Evolutionary conservation across 2,113 vertebrate genomes (phyloP).

Genomic region (Nyctibius bracteatus): DNA sequence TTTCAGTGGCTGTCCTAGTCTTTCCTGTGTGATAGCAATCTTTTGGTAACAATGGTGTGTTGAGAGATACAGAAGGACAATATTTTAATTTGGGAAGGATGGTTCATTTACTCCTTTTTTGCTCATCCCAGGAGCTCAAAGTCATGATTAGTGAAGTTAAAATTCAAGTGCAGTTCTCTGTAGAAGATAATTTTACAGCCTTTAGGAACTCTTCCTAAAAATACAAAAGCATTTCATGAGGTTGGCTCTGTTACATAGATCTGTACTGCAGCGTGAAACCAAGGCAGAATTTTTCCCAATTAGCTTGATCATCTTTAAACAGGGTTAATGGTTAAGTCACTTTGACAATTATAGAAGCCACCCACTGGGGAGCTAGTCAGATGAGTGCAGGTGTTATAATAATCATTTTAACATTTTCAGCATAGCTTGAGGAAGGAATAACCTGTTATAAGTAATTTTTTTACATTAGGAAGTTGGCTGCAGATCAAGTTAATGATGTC

Average conservation of each 20-base stretch:
- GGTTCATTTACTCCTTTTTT: background rate
- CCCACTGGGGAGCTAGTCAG: slow-evolving; percentile 12
- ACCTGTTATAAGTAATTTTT: background rate
- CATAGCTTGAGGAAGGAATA: slow-evolving; percentile 8
- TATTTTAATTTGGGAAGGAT: background rate
- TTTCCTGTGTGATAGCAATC: background rate
- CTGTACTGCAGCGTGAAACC: background rate
- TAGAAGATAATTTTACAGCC: background rate
- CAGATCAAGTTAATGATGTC: background rate
- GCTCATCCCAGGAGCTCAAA: background rate
- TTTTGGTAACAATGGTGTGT: background rate
- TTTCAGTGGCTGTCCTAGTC: background rate
- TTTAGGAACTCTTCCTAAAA: background rate
- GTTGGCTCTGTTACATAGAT: background rate
- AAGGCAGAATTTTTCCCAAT: slow-evolving; percentile 15
- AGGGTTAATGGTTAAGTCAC: slow-evolving; percentile 42
- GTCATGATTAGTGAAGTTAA: background rate
- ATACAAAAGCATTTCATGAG: background rate
- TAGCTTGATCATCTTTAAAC: slow-evolving; percentile 36
- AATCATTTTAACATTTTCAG: background rate
- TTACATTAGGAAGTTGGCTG: background rate
- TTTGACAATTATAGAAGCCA: slow-evolving; percentile 56
- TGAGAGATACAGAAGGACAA: background rate
- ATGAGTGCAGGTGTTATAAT: background rate
- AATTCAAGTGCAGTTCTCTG: background rate